These are phyloP conservation scores for human (Homo sapiens) DNA, from an alignment of 2,113 vertebrate species.

Conservation along the genomic window DNA sequence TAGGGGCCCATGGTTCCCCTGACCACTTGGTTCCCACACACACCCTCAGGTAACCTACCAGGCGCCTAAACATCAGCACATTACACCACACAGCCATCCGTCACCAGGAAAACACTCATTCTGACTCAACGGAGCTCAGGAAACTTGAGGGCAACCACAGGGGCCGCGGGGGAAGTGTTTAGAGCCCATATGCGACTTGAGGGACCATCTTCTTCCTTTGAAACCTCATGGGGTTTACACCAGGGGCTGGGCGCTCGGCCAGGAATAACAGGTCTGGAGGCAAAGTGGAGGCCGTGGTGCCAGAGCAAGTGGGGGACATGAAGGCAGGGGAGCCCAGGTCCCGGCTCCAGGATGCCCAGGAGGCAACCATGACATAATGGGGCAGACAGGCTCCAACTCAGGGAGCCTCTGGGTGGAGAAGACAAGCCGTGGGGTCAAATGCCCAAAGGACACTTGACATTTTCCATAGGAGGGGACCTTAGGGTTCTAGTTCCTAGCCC, in stretches of 20 bases:
- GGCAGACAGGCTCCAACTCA: background rate
- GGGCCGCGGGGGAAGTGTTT: background rate
- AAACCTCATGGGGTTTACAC: conserved; percentile 8
- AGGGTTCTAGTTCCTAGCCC: background rate
- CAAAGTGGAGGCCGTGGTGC: background rate
- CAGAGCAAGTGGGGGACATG: background rate
- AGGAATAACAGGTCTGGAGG: conserved; percentile 9
- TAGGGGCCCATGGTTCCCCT: background rate
- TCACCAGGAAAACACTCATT: background rate
- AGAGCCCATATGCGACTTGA: background rate
- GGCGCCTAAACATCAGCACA: background rate
- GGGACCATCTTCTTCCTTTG: conserved; percentile 51
- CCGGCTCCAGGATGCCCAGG: background rate
- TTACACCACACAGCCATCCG: background rate
- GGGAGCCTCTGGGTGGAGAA: background rate
- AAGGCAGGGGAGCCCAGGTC: background rate
- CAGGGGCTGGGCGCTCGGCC: background rate
- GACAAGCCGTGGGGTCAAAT: background rate
- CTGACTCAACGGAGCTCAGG: background rate
- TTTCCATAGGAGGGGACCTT: background rate
- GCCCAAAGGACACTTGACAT: background rate
- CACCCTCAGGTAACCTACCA: accelerated
- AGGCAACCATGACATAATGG: background rate
- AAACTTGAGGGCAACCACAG: conserved; percentile 47
- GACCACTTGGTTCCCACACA: background rate